phyloP scores from a whole-genome alignment of 2,113 vertebrate genomes.

The Connochaetes taurinus region DNA sequence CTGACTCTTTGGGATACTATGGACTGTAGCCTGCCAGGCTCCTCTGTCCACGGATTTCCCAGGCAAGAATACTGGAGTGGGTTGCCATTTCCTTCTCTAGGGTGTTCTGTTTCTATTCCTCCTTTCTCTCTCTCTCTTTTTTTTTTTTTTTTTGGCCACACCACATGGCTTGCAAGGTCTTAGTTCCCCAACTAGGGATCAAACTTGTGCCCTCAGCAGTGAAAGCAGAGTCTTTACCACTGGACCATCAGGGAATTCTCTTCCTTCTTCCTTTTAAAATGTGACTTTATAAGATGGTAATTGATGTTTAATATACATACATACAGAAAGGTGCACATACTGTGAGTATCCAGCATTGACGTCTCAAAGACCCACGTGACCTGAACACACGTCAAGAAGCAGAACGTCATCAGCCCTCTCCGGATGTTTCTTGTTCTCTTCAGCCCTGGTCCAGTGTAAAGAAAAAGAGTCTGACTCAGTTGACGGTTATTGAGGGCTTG shows the following conservation, averaged over 20 bases:
- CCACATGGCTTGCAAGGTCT: background rate
- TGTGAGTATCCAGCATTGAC: background rate
- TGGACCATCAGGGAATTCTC: background rate
- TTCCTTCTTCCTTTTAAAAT: background rate
- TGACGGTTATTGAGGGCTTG: background rate
- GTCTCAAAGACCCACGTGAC: background rate
- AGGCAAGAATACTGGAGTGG: background rate
- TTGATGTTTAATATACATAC: too few relatives aligned
- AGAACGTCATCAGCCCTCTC: background rate
- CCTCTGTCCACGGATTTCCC: background rate
- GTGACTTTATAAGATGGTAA: background rate
- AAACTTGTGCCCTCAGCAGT: background rate
- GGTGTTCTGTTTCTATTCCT: background rate
- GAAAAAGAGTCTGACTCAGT: background rate
- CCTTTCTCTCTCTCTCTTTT: background rate
- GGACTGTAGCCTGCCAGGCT: background rate
- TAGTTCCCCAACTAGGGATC: background rate
- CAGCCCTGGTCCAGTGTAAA: background rate
- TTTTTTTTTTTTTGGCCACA: background rate
- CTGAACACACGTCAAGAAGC: background rate
- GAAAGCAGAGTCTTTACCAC: background rate
- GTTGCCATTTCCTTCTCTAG: background rate
- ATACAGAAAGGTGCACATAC: background rate
- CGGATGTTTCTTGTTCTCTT: background rate
- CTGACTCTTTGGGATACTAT: background rate